Base-by-base conservation (phyloP, 2,113 vertebrate species). In the Pteruthius melanotis region DNA sequence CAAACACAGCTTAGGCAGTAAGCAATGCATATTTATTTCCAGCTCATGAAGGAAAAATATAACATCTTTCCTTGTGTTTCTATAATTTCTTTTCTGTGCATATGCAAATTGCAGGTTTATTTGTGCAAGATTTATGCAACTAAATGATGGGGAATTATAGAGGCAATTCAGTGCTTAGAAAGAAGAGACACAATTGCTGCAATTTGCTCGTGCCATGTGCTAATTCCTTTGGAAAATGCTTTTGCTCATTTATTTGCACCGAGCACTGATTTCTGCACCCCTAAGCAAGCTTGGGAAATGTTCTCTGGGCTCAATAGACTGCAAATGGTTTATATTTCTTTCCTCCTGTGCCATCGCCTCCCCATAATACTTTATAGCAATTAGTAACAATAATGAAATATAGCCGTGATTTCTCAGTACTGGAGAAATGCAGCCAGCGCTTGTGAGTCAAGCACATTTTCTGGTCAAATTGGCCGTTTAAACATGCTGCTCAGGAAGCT, bases 101-200 rank as follows among this genome's bases (percentile, higher is more conserved):
- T 91, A 97, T 93, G 87, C 94, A 96, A 95, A 96, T 96, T 97
- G 71, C 85, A 0, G 4, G 93, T 97, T 96, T 97, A 96, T 97
- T 96, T 95, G 93, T 96, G 92, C 64, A 54, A 95, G 96, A 95
- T 95, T 97, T 96, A 97, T 95, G 93, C 93, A 93, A 82, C 95
- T 95, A 96, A 97, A 97, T 96, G 95, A 96, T 83, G 93, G 94
- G 93, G 92, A 96, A 96, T 97, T 96, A 96, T 37, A 71, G 90
- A 94, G 85, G 94, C 93, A 96, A 97, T 97, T 97, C 95, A 96
- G 68, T 87, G n/a, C 93, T 88, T 77, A 81, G 85, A 97, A 96
- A 91, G 63, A 87, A 90, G 85, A 68, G 94, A 93, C 88, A 95
- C 93, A 96, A 97, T 95, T 96, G 95, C 95, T 64, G 95, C 96